A percentile compares a stretch with the other conserved stretches of the same genome.
Evolutionary conservation across 2,113 vertebrate species (phyloP).

Genomic region (Hoplias malabaricus): DNA sequence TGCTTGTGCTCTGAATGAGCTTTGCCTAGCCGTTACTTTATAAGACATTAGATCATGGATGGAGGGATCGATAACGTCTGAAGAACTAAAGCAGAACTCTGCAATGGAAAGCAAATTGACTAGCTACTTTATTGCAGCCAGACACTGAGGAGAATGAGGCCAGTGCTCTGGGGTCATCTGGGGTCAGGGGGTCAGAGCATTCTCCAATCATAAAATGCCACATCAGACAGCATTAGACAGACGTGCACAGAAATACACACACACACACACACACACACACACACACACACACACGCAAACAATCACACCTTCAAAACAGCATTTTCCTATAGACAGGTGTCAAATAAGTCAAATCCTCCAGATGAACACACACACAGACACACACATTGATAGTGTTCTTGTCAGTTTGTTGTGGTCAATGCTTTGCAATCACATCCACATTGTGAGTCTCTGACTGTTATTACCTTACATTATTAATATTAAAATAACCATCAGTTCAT

Average conservation of each 20-base stretch:
- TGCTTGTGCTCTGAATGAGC: too few species aligned
- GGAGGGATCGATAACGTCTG: slow-evolving; percentile 34
- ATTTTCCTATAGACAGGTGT: not conserved
- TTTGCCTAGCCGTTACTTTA: not conserved
- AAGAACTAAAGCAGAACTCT: slow-evolving; percentile 37
- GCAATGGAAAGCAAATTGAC: slow-evolving; percentile 47
- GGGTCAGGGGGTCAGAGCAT: slow-evolving; percentile 49
- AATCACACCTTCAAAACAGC: not conserved
- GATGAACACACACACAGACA: not conserved
- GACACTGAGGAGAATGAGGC: slow-evolving; percentile 34
- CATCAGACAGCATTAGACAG: slow-evolving; percentile 45
- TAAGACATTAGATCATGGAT: slow-evolving; percentile 20
- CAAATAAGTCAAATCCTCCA: not conserved
- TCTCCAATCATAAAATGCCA: slow-evolving; percentile 39
- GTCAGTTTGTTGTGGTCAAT: too few species aligned
- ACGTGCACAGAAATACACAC: not conserved
- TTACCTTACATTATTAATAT: too few species aligned
- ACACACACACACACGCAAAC: not conserved
- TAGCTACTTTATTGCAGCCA: slow-evolving; percentile 38
- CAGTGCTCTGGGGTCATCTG: slow-evolving; percentile 44
- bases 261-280: not conserved
- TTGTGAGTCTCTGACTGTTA: too few species aligned
- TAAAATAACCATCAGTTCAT: too few species aligned
- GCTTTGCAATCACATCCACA: not conserved
- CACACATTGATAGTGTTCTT: not conserved